Base-by-base conservation (phyloP, 2,888 invertebrate species). In the Melikaiella ostensackeni region DNA sequence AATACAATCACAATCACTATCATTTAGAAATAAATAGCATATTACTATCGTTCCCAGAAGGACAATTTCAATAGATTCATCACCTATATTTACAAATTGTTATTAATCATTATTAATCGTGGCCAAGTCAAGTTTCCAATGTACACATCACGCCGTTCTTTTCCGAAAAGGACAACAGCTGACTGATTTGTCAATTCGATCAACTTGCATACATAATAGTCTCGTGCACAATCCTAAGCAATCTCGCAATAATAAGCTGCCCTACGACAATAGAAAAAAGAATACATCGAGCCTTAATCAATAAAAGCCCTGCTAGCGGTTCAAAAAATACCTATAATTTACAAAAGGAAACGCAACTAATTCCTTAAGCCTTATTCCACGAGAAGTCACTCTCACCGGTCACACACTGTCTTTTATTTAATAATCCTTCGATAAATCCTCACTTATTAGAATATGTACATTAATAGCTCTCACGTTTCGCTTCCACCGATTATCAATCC, bases 1-100 rank as follows among this genome's bases (percentile, higher is more conserved):
- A 70, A 70, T 70, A 70, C 70, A 70, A 70, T 70, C 70, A 70
- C 70, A 70, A 70, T 70, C 70, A 70, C 70, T 70, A 70, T 70
- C 50, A 70, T 70, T 70, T 70, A 70, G 70, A 70, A 70, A 70
- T 70, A 70, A 70, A 70, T 70, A 70, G 70, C 70, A 70, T 70
- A 70, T 70, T 55, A 55, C 70, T 70, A 70, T 70, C 50, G 70
- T 33, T 70, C 70, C 66, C 50, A 70, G 46, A 9, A 50, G 30
- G 70, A 70, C 19, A 70, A 50, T 70, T 70, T 70, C 50, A 50
- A 70, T 50, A 70, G 42, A 46, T 70, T 70, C 50, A 30, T 55
- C 70, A 13, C 50, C n/a, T 55, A 33, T 50, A 70, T 70, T 70
- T 70, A 70, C 70, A 70, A 70, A 50, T 21, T 33, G 70, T 50